phyloP scores from a whole-genome alignment of 1,140 invertebrate genomes.

The Neodiprion pinetum region DNA sequence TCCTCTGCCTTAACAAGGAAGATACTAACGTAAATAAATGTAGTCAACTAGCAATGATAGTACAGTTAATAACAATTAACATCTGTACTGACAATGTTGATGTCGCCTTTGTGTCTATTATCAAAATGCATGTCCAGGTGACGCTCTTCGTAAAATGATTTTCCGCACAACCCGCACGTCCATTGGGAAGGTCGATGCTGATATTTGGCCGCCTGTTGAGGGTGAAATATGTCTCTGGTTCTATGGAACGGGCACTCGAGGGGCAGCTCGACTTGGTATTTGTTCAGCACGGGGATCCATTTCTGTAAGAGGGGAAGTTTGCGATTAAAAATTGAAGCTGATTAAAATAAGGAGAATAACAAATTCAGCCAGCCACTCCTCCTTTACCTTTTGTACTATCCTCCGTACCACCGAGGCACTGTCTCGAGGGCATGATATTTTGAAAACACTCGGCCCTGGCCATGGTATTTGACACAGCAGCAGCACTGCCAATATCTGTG shows the following conservation, averaged over 20 bases:
- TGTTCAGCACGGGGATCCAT: slow-evolving; percentile 87
- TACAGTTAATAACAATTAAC: slow-evolving; percentile 9
- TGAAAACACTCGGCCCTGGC: slow-evolving; percentile 85
- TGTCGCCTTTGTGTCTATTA: slow-evolving; percentile 83
- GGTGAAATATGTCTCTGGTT: slow-evolving; percentile 83
- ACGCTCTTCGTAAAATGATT: slow-evolving; percentile 89
- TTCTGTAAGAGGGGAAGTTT: slow-evolving; percentile 64
- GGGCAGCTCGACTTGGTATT: slow-evolving; percentile 81
- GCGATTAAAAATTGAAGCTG: slow-evolving; percentile 11
- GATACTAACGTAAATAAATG: slow-evolving; percentile 19
- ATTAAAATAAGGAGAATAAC: slow-evolving; percentile 15
- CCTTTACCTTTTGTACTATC: slow-evolving; percentile 79
- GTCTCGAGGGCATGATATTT: slow-evolving; percentile 86
- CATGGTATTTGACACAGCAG: slow-evolving; percentile 84
- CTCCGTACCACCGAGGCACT: slow-evolving; percentile 87
- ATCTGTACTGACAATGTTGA: slow-evolving; percentile 75
- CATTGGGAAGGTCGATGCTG: slow-evolving; percentile 85
- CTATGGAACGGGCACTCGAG: slow-evolving; percentile 90
- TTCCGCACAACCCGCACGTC: slow-evolving; percentile 91
- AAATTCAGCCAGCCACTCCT: background rate
- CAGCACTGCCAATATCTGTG: slow-evolving; percentile 77
- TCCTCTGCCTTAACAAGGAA: slow-evolving; percentile 77
- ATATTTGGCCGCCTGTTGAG: slow-evolving; percentile 82
- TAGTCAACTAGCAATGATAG: slow-evolving; percentile 1
- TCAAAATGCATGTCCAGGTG: slow-evolving; percentile 91